A percentile compares a stretch with the other conserved stretches of the same genome.
These are phyloP conservation scores for Fratercula arctica DNA, from an alignment of 2,797 vertebrate genomes.

Conservation along the genomic window DNA sequence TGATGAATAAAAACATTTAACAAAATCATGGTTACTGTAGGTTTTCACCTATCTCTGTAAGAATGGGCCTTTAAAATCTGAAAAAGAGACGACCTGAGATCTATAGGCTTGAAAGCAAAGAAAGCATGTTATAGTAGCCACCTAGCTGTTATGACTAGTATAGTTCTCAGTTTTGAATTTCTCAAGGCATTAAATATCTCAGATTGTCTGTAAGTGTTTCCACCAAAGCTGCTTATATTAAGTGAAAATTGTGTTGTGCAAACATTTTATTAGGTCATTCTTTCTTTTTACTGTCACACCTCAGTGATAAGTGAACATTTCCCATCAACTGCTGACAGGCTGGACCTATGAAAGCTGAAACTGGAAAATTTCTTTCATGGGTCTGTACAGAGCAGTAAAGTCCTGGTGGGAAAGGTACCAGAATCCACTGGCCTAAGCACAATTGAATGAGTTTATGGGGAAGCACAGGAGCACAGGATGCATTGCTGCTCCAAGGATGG, in stretches of 20 bases:
- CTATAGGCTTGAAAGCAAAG: neutral
- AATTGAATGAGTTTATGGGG: neutral
- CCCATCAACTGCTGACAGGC: neutral
- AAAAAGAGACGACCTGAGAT: neutral
- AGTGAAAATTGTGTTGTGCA: neutral
- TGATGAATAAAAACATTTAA: neutral
- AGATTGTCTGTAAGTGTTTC: neutral
- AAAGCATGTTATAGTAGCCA: neutral
- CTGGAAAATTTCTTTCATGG: neutral
- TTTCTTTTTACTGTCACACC: neutral
- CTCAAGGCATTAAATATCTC: neutral
- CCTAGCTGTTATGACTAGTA: neutral
- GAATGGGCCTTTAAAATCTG: neutral
- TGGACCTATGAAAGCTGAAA: neutral
- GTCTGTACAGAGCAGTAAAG: neutral
- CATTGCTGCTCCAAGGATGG: neutral
- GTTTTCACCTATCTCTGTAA: neutral
- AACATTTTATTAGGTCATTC: neutral
- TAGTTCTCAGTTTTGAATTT: neutral
- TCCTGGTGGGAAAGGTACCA: neutral
- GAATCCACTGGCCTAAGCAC: neutral
- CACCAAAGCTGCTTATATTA: neutral
- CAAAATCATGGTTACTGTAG: neutral
- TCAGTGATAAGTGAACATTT: neutral
- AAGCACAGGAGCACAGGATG: neutral